Evolutionary conservation across 2,113 vertebrate genomes (phyloP).

Genomic region (Heterotis niloticus): DNA sequence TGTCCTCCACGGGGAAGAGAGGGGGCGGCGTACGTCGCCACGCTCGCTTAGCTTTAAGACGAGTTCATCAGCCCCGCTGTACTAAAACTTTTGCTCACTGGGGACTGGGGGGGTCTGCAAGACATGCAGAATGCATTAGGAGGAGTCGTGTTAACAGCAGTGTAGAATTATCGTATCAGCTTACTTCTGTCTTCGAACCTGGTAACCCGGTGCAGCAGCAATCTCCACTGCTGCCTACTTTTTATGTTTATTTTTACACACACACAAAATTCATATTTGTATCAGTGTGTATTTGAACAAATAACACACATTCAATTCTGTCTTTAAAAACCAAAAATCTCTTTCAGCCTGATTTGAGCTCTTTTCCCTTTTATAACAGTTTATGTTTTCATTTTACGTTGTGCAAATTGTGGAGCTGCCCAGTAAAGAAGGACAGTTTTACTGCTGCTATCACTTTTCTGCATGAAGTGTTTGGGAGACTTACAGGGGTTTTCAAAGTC

Average conservation of each 20-base stretch:
- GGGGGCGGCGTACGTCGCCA: slow-evolving; percentile 62
- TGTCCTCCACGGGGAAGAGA: slow-evolving; percentile 55
- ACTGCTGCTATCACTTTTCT: not conserved
- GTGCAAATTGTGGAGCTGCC: not conserved
- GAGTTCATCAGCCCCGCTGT: slow-evolving; percentile 51
- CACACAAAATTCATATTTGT: not conserved
- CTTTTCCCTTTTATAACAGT: too few relatives aligned
- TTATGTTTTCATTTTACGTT: not conserved
- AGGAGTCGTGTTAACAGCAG: slow-evolving; percentile 65
- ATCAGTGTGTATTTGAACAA: not conserved
- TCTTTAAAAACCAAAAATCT: not conserved
- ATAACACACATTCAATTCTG: not conserved
- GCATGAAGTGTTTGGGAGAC: not conserved
- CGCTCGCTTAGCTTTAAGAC: slow-evolving; percentile 63
- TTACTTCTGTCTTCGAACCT: slow-evolving; percentile 53
- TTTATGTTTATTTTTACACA: not conserved
- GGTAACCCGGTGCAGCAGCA: not conserved
- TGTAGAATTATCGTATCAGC: slow-evolving; percentile 68
- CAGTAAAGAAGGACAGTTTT: not conserved
- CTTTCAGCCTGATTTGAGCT: not conserved
- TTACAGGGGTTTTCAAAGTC: not conserved
- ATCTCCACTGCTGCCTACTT: not conserved
- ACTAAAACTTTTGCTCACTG: slow-evolving; percentile 73
- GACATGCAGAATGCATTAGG: slow-evolving; percentile 64
- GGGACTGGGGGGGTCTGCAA: slow-evolving; percentile 62